Evolutionary conservation across 37 sponge, comb jelly and placozoan species (phyloP), one percentile per base, ranked within the genome.

Genomic region (Haliclona indistincta): DNA sequence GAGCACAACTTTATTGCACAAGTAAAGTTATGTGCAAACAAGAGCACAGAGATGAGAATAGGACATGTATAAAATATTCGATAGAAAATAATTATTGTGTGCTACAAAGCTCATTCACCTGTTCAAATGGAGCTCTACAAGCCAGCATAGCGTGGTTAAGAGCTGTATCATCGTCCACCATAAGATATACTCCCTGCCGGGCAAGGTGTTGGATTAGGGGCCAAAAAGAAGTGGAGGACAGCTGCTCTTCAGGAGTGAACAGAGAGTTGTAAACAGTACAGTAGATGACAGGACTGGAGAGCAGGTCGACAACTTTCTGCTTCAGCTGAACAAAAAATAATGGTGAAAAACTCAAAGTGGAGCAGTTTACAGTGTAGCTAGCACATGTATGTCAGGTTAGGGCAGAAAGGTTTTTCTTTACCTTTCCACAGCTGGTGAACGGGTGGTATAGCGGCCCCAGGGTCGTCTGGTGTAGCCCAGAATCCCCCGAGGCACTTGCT

Each of bases 81-180:
- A 23, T 7, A 51, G 30, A 7, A 4, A 32, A 19, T 7, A 2
- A 32, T 22, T 37, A n/a, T 35, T 64, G n/a, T 54, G 19, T 26
- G 13, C 0, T 53, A 73, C 11, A 33, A 38, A 8, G 19, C 32
- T 41, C 26, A 40, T 76, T 36, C 36, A 87, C 93, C 73, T 84
- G 43, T 51, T 75, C 76, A 56, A 93, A 85, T 1, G 93, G 93
- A 13, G 55, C 41, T 38, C 42, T 76, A 38, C 76, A 80, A 22
- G 64, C 63, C 30, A 93, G 79, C 43, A 71, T 67, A 29, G 76
- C 54, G 43, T 80, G 62, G 47, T 69, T 76, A 11, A 93, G 81
- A 6, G 63, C 69, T 2, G 56, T 33, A 33, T 68, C 93, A 10
- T 68, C 77, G 17, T 76, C 86, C 15, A 71, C 89, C 62, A 80